Evolutionary conservation across 2,888 invertebrate species (phyloP), one percentile per base, ranked within the genome.

Genomic region (Cylloceria caligata): DNA sequence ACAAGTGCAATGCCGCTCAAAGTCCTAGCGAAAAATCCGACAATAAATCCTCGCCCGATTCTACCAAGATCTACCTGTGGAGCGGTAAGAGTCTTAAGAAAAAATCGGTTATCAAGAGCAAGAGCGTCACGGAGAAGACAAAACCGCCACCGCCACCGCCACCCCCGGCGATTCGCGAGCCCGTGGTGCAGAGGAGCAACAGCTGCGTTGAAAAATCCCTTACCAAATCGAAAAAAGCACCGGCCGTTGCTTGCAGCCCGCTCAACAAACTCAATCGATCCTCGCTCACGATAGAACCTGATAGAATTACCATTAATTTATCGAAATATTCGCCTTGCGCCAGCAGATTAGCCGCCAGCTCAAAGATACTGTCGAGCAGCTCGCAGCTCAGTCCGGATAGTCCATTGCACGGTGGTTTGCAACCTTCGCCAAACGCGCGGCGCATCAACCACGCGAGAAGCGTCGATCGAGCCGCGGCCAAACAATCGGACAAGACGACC

Each of bases 321-420:
- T 91, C 92, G n/a, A 92, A 92, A 82, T 92, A 92, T 78, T 92
- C 92, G 27, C 92, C 92, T 0, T 92, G 92, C 74, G 92, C 92
- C 3, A 91, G 91, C 72, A 87, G 92, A 30, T 84, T 92, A 11
- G 92, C 92, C 3, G 91, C 92, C 0, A 90, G 92, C 72, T 92
- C 92, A 7, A 92, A 92, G 75, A 92, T 92, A 62, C 85, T 92
- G 1, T 88, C 91, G 2, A 89, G 84, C 42, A 91, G 91, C 74
- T 86, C 86, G 24, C 81, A 86, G 6, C 49, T 86, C 3, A 89
- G 88, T 77, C 91, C 89, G 0, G 92, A 92, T 7, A 92, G 92
- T 83, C 92, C 92, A 2, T 72, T 91, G 5, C 91, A 90, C 30
- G 89, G 88, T 16, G 79, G 86, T n/a, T 60, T 34, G 2, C 57